Evolutionary conservation across 2,113 vertebrate species (phyloP).

Genomic region (Brevimyrus niger): DNA sequence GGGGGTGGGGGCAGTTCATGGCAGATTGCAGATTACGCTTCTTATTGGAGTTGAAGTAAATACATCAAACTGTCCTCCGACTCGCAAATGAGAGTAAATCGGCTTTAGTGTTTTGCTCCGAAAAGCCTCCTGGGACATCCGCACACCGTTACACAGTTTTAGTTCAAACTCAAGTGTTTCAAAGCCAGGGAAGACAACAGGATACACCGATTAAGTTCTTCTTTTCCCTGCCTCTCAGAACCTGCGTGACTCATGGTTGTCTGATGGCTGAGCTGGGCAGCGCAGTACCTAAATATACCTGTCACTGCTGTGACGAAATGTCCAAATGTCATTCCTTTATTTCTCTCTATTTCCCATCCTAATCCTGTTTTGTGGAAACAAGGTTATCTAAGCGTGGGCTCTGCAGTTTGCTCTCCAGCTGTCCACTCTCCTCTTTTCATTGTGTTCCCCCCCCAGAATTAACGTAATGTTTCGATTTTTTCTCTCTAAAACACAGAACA

Average conservation of each 20-base stretch:
- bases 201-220: neutral
- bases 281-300: neutral
- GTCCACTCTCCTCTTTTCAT: neutral
- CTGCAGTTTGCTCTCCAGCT: neutral
- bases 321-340: neutral
- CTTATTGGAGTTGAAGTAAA: slow-evolving; percentile 56
- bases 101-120: slow-evolving; percentile 42
- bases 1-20: slow-evolving; percentile 3
- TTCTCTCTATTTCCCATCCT: neutral
- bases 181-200: neutral
- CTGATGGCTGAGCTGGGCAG: neutral
- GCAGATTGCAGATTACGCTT: slow-evolving; percentile 54
- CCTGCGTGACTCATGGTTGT: neutral
- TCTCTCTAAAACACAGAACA: slow-evolving; percentile 47
- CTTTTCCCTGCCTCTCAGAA: neutral
- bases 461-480: slow-evolving; percentile 31
- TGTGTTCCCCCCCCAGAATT: neutral
- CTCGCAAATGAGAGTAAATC: slow-evolving; percentile 52
- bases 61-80: slow-evolving; percentile 52
- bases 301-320: neutral
- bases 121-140: slow-evolving; percentile 46
- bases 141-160: slow-evolving; percentile 9
- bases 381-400: neutral
- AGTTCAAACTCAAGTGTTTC: neutral
- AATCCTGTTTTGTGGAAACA: neutral